Evolutionary conservation across 2,797 vertebrate genomes (phyloP), one percentile per base, ranked within the genome.

Genomic region (Diplodus sargus): DNA sequence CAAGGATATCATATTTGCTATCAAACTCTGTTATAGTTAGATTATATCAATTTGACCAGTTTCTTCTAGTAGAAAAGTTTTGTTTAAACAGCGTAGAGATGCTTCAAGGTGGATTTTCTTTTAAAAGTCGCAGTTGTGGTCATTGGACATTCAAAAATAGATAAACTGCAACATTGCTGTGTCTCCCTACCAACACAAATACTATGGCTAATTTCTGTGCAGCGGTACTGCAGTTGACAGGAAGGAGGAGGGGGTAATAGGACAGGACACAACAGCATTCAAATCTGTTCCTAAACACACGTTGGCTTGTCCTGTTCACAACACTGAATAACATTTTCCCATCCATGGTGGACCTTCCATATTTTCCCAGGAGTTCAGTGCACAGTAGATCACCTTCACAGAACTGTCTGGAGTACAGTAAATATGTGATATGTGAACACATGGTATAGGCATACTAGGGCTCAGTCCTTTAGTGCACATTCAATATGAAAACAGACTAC

Each of bases 391-490:
- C 30, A 73, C 59, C 25, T 76, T 84, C 61, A 80, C 76, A 43
- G 43, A 64, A 63, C 63, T 58, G 10, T 67, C 67, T 70, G 60
- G 42, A 64, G 22, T 70, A 78, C 76, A 80, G 64, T 73, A 77
- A 75, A 42, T 61, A 70, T 64, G 64, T 58, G 75, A 86, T 85
- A 84, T 77, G 70, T 68, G 61, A 77, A 49, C 60, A 72, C 71
- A 53, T 39, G 62, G 63, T 61, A 70, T 48, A 84, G 74, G 77
- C 74, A 74, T 67, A 79, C 23, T 0, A 68, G 59, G 76, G 74
- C 70, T 76, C 79, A 76, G 69, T 78, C 65, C 74, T 79, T 83
- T 45, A 85, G 84, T 82, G 66, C 75, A 85, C 76, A 90, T 87
- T 87, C 78, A 80, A 20, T 53, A 62, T 68, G 34, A 79, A 87